A percentile compares a stretch with the other conserved stretches of the same genome.
phyloP scores from a whole-genome alignment of 2,888 invertebrate species.

The Heteromurus nitidus region DNA sequence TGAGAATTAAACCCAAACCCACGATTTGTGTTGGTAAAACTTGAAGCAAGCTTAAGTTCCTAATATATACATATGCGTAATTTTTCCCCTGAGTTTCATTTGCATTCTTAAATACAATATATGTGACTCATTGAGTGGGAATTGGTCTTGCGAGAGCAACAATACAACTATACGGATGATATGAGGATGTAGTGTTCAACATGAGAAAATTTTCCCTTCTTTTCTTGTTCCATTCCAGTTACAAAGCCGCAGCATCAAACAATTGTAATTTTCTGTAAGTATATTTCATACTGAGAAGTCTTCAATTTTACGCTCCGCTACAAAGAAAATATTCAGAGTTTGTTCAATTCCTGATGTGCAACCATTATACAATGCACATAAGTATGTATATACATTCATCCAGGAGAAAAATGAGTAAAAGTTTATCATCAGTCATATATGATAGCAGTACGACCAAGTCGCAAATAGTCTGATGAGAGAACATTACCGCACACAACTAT shows the following conservation, averaged over 20 bases:
- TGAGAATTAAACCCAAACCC: not conserved
- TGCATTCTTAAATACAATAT: not conserved
- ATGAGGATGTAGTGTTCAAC: not conserved
- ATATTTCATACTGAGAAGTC: not conserved
- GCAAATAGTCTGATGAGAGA: not conserved
- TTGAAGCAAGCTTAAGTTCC: not conserved
- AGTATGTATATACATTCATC: not conserved
- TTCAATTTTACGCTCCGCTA: not conserved
- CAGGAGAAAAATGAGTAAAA: conserved; percentile 3
- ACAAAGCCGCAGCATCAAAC: conserved; percentile 1
- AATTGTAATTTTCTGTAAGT: no score
- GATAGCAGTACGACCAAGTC: not conserved
- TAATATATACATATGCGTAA: no score
- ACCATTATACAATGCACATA: no score
- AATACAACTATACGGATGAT: not conserved
- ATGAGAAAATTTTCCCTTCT: conserved; percentile 2
- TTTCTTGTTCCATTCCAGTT: not conserved
- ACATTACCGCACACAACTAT: not conserved
- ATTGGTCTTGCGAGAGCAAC: not conserved
- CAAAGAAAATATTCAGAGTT: not conserved
- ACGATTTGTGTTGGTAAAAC: not conserved
- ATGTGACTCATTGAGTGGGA: not conserved
- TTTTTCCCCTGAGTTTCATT: not conserved
- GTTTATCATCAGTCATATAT: not conserved
- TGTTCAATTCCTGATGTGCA: not conserved